These are phyloP conservation scores for Lepeophtheirus salmonis DNA, from an alignment of 1,140 invertebrate species.

Conservation along the genomic window DNA sequence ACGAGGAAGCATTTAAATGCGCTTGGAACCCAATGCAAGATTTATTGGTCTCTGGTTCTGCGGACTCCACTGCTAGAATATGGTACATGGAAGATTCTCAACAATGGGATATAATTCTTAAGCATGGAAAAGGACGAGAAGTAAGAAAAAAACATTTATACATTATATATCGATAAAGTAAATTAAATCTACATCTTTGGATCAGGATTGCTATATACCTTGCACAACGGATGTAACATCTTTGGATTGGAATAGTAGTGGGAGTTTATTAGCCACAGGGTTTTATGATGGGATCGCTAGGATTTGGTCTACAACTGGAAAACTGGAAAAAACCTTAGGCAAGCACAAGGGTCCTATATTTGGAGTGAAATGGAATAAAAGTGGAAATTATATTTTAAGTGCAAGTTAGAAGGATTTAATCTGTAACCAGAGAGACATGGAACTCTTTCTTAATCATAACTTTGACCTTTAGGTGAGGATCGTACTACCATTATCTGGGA, in stretches of 20 bases:
- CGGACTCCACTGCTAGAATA: slow-evolving; percentile 40
- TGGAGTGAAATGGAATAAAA: slow-evolving; percentile 96
- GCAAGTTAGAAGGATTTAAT: slow-evolving; percentile 37
- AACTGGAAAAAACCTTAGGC: slow-evolving; percentile 73
- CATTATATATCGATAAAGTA: no score
- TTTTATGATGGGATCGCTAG: slow-evolving; percentile 96
- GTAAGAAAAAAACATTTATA: background rate
- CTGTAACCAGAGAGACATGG: background rate
- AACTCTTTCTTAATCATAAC: background rate
- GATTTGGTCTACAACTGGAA: slow-evolving; percentile 90
- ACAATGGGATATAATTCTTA: slow-evolving; percentile 55
- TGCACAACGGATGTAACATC: slow-evolving; percentile 99
- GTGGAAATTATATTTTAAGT: slow-evolving; percentile 91
- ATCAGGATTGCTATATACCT: slow-evolving; percentile 74
- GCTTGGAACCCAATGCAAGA: slow-evolving; percentile 97
- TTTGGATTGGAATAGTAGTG: slow-evolving; percentile 94
- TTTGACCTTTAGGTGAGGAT: slow-evolving; percentile 28
- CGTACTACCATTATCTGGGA: slow-evolving; percentile 99
- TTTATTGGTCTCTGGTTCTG: slow-evolving; percentile 72
- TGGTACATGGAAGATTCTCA: slow-evolving; percentile 95
- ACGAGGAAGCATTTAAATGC: slow-evolving; percentile 97
- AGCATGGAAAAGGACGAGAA: slow-evolving; percentile 63
- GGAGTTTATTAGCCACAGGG: slow-evolving; percentile 79
- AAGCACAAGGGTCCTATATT: slow-evolving; percentile 99
- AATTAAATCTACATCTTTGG: background rate